Conservation (phyloP, 2,113 vertebrate species). For the Tupaia chinensis region DNA sequence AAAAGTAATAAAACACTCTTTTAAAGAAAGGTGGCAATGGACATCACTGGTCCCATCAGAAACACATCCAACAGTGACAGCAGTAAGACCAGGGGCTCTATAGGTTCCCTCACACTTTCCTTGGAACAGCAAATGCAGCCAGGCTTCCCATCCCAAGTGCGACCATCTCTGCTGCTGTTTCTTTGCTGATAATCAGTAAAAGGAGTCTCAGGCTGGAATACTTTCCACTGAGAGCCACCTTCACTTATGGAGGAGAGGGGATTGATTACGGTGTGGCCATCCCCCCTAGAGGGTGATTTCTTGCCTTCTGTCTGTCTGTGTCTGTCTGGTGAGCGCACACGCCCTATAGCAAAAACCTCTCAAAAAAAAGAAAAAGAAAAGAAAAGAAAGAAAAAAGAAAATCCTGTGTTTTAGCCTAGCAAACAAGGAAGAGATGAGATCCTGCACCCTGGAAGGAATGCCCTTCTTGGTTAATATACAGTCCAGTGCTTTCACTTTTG, state of each 20-base stretch:
- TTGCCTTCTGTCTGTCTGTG: no score
- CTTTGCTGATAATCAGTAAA: not conserved
- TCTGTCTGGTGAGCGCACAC: no score
- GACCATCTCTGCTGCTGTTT: not conserved
- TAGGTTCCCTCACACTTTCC: not conserved
- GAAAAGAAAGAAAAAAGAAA: not conserved
- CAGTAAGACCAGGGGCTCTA: not conserved
- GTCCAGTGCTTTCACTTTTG: no score
- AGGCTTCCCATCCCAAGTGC: not conserved
- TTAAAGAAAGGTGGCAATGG: not conserved
- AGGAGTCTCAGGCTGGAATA: accelerated
- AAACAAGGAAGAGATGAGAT: no score
- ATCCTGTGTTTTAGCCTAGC: not conserved
- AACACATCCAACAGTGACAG: not conserved
- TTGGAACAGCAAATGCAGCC: not conserved
- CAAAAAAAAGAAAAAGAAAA: no score
- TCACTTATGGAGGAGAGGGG: not conserved
- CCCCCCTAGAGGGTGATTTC: no score
- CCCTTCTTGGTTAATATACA: no score
- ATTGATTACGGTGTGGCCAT: no score
- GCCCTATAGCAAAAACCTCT: no score
- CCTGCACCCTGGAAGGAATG: no score
- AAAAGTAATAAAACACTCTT: no score
- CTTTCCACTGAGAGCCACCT: not conserved
- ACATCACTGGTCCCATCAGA: no score